A percentile compares a stretch with the other conserved stretches of the same genome.
Evolutionary conservation across 2,113 vertebrate genomes (phyloP).

Genomic region (Rhegmatorhina hoffmannsi): DNA sequence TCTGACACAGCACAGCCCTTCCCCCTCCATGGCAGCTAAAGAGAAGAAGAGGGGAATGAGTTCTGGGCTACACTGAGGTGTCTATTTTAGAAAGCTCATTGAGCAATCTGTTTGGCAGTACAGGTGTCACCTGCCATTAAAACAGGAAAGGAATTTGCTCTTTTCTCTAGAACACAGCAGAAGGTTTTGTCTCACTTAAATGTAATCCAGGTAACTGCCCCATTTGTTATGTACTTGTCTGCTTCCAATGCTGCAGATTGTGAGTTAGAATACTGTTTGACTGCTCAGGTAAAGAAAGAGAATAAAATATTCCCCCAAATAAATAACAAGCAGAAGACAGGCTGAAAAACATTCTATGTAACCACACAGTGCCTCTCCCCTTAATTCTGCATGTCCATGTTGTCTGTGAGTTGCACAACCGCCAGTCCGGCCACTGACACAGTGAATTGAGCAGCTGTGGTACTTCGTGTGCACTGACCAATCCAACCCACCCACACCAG

Average conservation of each 20-base stretch:
- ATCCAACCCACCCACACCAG: neutral
- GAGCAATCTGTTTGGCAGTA: neutral
- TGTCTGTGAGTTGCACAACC: neutral
- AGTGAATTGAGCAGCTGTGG: neutral
- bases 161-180: neutral
- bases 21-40: neutral
- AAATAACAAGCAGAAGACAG: neutral
- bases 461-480: neutral
- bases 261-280: neutral
- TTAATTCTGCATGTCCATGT: neutral
- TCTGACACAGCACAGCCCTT: rapidly evolving
- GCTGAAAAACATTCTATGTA: neutral
- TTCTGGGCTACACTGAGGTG: neutral
- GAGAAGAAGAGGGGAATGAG: neutral
- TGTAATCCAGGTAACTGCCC: neutral
- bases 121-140: neutral
- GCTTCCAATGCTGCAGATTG: neutral
- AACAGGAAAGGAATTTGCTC: neutral
- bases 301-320: neutral
- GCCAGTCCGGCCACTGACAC: rapidly evolving
- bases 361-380: neutral
- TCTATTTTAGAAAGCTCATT: neutral
- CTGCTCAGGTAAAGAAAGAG: neutral
- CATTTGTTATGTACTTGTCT: neutral
- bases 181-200: neutral